These are phyloP conservation scores for Nasonia giraulti DNA, from an alignment of 1,140 invertebrate genomes.

Conservation along the genomic window DNA sequence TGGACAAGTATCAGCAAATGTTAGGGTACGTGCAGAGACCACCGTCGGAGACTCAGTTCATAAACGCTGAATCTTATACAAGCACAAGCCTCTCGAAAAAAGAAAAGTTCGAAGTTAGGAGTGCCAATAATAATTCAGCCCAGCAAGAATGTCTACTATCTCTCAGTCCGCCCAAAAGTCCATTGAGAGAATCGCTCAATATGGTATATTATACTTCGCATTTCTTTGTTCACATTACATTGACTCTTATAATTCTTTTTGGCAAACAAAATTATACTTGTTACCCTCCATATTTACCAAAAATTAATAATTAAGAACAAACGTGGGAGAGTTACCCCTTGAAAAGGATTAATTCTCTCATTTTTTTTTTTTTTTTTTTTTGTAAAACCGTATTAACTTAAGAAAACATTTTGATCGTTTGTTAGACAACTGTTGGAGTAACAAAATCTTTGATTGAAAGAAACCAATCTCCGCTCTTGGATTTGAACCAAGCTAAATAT, in stretches of 20 bases:
- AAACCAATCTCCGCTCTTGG: conserved; percentile 10
- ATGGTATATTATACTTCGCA: conserved; percentile 12
- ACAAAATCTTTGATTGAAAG: background rate
- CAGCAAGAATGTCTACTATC: background rate
- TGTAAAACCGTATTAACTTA: background rate
- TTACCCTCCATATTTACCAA: no score
- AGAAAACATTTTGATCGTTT: background rate
- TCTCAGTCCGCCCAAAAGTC: background rate
- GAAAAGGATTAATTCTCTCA: no score
- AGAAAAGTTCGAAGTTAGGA: conserved; percentile 11
- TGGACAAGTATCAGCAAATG: conserved; percentile 28
- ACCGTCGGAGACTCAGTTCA: background rate
- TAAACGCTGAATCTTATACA: background rate
- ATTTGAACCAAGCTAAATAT: conserved; percentile 33
- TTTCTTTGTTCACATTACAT: background rate
- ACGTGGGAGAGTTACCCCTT: no score
- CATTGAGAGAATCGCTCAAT: background rate
- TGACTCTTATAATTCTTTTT: background rate
- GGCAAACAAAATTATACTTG: no score
- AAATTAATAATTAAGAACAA: no score
- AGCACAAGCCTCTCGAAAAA: conserved; percentile 41
- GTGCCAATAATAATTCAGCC: conserved; percentile 40
- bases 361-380: no score
- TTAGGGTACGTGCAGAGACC: background rate
- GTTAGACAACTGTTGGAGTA: background rate